A percentile compares a stretch with the other conserved stretches of the same genome.
Evolutionary conservation across 1,140 invertebrate species (phyloP).

Genomic region (Lepeophtheirus salmonis): DNA sequence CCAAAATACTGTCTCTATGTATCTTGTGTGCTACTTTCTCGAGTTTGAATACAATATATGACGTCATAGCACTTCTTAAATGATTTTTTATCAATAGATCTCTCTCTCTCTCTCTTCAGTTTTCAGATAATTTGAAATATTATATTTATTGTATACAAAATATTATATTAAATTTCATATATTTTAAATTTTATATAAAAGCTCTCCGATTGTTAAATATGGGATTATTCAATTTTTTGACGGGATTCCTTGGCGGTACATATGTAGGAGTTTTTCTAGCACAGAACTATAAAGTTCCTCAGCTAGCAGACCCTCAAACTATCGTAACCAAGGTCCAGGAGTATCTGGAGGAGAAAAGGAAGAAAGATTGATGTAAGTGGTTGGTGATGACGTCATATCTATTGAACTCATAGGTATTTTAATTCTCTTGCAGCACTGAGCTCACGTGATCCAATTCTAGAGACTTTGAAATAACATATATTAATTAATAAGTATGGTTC

Average conservation of each 20-base stretch:
- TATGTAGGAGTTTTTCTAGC: background rate
- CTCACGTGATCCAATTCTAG: background rate
- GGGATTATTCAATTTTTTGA: constrained; percentile 3
- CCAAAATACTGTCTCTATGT: too few relatives aligned
- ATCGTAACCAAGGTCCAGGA: background rate
- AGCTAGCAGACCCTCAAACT: background rate
- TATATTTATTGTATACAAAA: too few relatives aligned
- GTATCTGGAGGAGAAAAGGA: background rate
- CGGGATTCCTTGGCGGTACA: background rate
- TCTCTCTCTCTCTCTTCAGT: too few relatives aligned
- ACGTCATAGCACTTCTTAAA: too few relatives aligned
- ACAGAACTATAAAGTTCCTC: constrained; percentile 6
- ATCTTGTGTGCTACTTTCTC: too few relatives aligned
- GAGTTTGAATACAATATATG: too few relatives aligned
- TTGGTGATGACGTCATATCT: background rate
- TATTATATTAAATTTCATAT: too few relatives aligned
- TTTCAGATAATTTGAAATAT: too few relatives aligned
- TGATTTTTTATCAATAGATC: too few relatives aligned
- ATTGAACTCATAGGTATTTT: background rate
- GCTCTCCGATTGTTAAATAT: background rate
- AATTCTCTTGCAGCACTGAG: background rate
- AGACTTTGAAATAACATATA: background rate
- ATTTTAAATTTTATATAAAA: background rate
- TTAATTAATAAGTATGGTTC: background rate
- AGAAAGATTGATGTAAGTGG: background rate